Evolutionary conservation across 2,888 invertebrate species (phyloP).

Genomic region (Sclerodermus sp.): DNA sequence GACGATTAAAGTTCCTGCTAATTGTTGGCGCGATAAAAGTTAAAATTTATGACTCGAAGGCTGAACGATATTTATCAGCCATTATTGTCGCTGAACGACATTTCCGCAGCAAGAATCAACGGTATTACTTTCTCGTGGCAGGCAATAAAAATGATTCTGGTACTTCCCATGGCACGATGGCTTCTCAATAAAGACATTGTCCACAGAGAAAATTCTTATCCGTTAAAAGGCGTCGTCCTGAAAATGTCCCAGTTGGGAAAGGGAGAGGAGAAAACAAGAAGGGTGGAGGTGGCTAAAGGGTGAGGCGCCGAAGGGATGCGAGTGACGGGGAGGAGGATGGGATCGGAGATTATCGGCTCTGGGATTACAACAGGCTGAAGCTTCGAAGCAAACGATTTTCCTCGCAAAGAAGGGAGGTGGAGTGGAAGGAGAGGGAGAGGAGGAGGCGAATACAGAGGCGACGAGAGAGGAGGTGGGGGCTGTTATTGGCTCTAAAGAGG

Average conservation of each 20-base stretch:
- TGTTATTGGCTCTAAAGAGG: slow-evolving; percentile 53
- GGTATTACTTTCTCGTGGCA: slow-evolving; percentile 13
- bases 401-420: slow-evolving; percentile 24
- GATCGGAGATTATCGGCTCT: slow-evolving; percentile 51
- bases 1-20: too few species aligned
- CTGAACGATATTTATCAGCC: too few species aligned
- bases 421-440: slow-evolving; percentile 7
- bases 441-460: slow-evolving; percentile 17
- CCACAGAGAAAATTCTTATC: slow-evolving; percentile 48
- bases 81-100: too few species aligned
- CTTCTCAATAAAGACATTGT: slow-evolving; percentile 56
- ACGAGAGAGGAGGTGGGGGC: slow-evolving; percentile 31
- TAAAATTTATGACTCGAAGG: too few species aligned
- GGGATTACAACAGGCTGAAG: slow-evolving; percentile 47
- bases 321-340: slow-evolving; percentile 20
- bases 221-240: slow-evolving; percentile 35
- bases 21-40: too few species aligned
- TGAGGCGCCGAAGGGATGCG: too few species aligned
- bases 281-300: too few species aligned
- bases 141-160: slow-evolving; percentile 42
- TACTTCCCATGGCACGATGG: slow-evolving; percentile 33
- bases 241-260: slow-evolving; percentile 14
- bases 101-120: neutral
- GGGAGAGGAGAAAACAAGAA: slow-evolving; percentile 4
- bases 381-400: slow-evolving; percentile 50